Conservation (phyloP, 2,113 vertebrate genomes). For the Cisticola juncidis region DNA sequence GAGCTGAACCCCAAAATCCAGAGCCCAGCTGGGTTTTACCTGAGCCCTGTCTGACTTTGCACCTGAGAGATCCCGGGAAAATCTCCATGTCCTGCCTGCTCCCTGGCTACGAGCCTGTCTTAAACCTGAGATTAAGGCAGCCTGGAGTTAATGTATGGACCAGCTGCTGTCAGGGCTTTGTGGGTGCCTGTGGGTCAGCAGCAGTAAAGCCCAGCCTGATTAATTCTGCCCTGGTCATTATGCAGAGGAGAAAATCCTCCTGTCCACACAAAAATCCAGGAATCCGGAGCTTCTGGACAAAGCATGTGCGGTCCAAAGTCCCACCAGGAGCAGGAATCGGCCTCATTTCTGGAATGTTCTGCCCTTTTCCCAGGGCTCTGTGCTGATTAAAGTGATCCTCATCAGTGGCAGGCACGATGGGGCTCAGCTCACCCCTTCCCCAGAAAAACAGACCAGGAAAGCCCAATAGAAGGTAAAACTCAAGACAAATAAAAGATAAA, state of each 20-base stretch:
- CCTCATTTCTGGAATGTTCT: background rate
- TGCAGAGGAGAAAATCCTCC: background rate
- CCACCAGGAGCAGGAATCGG: rapidly evolving
- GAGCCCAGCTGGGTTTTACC: background rate
- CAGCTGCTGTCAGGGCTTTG: constrained; percentile 13
- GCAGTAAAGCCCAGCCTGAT: background rate
- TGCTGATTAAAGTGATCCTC: rapidly evolving
- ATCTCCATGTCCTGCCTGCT: background rate
- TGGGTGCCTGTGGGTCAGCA: background rate
- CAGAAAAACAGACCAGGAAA: background rate
- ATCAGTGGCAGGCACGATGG: rapidly evolving
- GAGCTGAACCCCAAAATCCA: background rate
- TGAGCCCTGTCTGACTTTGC: background rate
- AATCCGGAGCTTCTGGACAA: background rate
- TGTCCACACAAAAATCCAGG: background rate
- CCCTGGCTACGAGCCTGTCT: rapidly evolving
- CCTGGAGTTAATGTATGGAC: background rate
- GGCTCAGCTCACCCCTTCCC: background rate
- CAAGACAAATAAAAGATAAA: background rate
- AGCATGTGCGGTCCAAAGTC: background rate
- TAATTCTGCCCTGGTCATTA: background rate
- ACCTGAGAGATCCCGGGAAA: background rate
- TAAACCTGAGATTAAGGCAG: background rate
- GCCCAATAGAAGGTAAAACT: no score
- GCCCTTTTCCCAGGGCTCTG: background rate